Conservation (phyloP, 1,140 invertebrate genomes). For the Eriosoma lanigerum region DNA sequence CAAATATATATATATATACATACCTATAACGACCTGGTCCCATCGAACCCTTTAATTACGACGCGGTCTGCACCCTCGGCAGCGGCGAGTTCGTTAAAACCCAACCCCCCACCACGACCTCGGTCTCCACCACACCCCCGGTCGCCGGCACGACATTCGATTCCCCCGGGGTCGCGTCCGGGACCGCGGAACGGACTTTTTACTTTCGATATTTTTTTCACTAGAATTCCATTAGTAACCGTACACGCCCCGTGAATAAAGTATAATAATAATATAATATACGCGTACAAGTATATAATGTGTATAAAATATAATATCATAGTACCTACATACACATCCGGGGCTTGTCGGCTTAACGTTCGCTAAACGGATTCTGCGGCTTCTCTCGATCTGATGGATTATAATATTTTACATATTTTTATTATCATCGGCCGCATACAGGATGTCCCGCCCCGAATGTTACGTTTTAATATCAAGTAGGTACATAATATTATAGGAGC, state of each 20-base stretch:
- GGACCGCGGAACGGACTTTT: slow-evolving; percentile 17
- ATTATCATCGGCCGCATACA: too few relatives aligned
- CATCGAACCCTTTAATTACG: slow-evolving; percentile 48
- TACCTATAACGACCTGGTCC: slow-evolving; percentile 16
- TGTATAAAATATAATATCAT: too few relatives aligned
- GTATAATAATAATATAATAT: too few relatives aligned
- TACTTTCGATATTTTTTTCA: background rate
- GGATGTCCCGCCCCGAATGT: too few relatives aligned
- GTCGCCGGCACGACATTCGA: slow-evolving; percentile 34
- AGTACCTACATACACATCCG: background rate
- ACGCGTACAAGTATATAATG: too few relatives aligned
- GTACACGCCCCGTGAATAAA: background rate
- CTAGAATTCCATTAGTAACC: slow-evolving; percentile 42
- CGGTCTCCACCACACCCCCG: background rate
- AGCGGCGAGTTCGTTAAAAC: slow-evolving; percentile 22
- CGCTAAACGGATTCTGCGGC: slow-evolving; percentile 35
- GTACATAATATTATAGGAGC: too few relatives aligned
- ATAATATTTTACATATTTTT: too few relatives aligned
- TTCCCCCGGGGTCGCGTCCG: background rate
- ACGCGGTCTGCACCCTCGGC: slow-evolving; percentile 10
- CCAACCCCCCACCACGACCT: background rate
- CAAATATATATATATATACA: too few relatives aligned
- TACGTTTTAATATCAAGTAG: too few relatives aligned
- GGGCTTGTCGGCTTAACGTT: slow-evolving; percentile 13
- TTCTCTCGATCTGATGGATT: too few relatives aligned